phyloP scores from a whole-genome alignment of 2,113 vertebrate species.

The Puma concolor region DNA sequence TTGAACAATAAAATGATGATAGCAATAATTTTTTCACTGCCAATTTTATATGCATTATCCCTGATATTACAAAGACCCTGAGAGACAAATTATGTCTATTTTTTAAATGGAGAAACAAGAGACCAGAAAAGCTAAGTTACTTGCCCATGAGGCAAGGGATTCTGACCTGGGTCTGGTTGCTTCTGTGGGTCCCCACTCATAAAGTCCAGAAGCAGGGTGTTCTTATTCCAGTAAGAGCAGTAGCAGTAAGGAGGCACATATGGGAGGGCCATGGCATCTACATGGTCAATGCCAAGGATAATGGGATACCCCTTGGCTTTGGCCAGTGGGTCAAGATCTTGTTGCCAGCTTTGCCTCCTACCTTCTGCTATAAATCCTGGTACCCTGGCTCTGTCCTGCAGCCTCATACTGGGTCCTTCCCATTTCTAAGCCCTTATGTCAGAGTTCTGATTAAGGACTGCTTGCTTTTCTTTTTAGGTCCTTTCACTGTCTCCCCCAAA shows the following conservation, averaged over 20 bases:
- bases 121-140: conserved; percentile 61
- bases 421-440: not conserved
- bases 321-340: not conserved
- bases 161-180: not conserved
- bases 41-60: not conserved
- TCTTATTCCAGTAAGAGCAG: not conserved
- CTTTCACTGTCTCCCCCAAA: not conserved
- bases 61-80: not conserved
- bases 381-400: not conserved
- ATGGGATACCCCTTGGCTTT: not conserved
- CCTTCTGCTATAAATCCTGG: not conserved
- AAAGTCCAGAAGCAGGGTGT: not conserved
- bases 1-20: conserved; percentile 1
- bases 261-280: not conserved
- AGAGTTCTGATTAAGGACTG: not conserved
- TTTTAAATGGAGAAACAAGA: conserved; percentile 74
- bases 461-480: not conserved
- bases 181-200: not conserved
- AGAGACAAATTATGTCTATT: conserved; percentile 66
- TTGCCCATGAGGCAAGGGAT: conserved; percentile 56
- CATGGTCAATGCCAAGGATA: not conserved
- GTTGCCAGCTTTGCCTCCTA: not conserved
- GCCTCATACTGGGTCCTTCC: not conserved
- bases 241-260: not conserved
- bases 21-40: not conserved